Base-by-base conservation (phyloP, 2,797 vertebrate genomes). In the Glossophaga mutica region DNA sequence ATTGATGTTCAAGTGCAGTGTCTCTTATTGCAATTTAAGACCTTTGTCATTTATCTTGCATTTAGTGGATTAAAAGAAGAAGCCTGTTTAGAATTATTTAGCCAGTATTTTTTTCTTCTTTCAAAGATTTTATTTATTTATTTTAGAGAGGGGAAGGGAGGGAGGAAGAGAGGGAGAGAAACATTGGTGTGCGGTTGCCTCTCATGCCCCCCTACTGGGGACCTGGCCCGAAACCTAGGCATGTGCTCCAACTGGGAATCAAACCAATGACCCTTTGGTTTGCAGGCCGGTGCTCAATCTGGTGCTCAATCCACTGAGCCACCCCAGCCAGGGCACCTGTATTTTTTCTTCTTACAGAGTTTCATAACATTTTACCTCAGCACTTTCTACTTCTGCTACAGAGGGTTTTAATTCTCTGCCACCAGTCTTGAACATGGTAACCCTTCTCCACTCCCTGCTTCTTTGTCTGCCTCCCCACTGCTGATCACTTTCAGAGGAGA, bases 281-380 rank as follows among this genome's bases (percentile, higher is more conserved):
- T 21, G 3, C 22, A 24, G 55, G 22, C 55, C 9, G 3, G 9
- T 1, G 22, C 22, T 57, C 9, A 57, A 11, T 26, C 55, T 3
- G 3, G 9, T 1, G 22, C 22, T 57, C 9, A 57, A 11, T 26
- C 55, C 55, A 24, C 52, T 55, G 52, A 55, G 52, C 52, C 8
- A 55, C 19, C 22, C 55, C 55, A 57, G 55, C 55, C 55, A 57
- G 55, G 55, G 55, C 22, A 22, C 55, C 55, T 57, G 55, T 57
- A 24, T 57, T 26, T 57, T 57, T 52, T 88, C 87, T 50, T 88
- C 37, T 71, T 59, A 39, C 59, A 92, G 79, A 81, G 10, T 44
- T 86, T 68, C n/a, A 16, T 67, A 4, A 91, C 42, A 46, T 86
- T 71, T 59, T 62, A 52, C 70, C 73, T 85, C 68, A 59, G 1